Percentiles rank a stretch among this genome's conserved stretches.
phyloP scores from a whole-genome alignment of 1,140 invertebrate genomes.

The Cheumatopsyche charites region DNA sequence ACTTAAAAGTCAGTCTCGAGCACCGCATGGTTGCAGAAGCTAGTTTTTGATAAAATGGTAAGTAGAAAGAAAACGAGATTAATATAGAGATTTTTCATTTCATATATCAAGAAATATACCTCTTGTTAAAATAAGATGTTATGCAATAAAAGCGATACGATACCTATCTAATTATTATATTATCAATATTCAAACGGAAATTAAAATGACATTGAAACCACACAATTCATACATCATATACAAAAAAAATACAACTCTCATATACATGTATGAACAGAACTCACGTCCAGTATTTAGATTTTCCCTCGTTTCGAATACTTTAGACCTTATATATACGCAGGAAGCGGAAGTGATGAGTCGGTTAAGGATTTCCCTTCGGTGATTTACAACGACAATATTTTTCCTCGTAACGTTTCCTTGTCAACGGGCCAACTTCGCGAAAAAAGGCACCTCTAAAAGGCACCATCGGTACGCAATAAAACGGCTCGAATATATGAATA shows the following conservation, averaged over 20 bases:
- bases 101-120: too few species aligned
- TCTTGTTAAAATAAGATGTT: too few species aligned
- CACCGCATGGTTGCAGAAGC: too few species aligned
- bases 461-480: slow-evolving; percentile 45
- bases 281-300: slow-evolving; percentile 30
- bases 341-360: slow-evolving; percentile 47
- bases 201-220: slow-evolving; percentile 10
- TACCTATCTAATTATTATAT: too few species aligned
- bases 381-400: slow-evolving; percentile 49
- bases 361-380: slow-evolving; percentile 46
- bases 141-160: too few species aligned
- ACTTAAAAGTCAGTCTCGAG: too few species aligned
- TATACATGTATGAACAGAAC: not conserved
- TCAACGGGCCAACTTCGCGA: slow-evolving; percentile 43
- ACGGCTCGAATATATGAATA: slow-evolving; percentile 46
- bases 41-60: too few species aligned
- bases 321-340: slow-evolving; percentile 13
- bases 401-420: slow-evolving; percentile 48
- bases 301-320: slow-evolving; percentile 23
- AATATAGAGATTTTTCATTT: too few species aligned
- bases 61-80: too few species aligned
- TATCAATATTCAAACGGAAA: too few species aligned
- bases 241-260: too few species aligned
- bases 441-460: slow-evolving; percentile 27
- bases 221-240: too few species aligned